A percentile compares a stretch with the other conserved stretches of the same genome.
These are phyloP conservation scores for Zoanthus solanderi DNA, from an alignment of 92 coral and sea anemone species.

Conservation along the genomic window DNA sequence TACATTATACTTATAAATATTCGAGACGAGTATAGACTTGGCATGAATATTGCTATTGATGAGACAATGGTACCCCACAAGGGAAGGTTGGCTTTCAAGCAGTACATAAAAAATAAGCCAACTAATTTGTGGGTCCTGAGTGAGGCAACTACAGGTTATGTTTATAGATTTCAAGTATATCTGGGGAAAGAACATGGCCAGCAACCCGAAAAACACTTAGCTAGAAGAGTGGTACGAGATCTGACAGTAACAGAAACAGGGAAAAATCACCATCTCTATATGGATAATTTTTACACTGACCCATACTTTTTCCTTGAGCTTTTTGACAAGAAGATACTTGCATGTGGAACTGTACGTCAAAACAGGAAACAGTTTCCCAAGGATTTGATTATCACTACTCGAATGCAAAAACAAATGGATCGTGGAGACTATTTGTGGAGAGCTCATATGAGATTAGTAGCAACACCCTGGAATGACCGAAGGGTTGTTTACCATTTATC, in stretches of 20 bases:
- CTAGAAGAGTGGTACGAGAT: conserved; percentile 51
- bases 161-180: conserved; percentile 50
- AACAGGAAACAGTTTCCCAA: conserved; percentile 56
- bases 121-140: conserved; percentile 54
- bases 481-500: conserved; percentile 47
- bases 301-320: conserved; percentile 53
- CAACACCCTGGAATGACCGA: conserved; percentile 53
- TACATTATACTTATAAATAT: conserved; percentile 27
- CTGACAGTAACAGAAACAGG: conserved; percentile 13
- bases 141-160: conserved; percentile 57
- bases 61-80: conserved; percentile 65
- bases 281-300: conserved; percentile 47
- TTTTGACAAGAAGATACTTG: conserved; percentile 31
- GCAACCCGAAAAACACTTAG: conserved; percentile 44
- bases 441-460: conserved; percentile 40
- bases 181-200: conserved; percentile 60
- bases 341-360: conserved; percentile 61
- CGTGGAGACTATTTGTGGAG: conserved; percentile 59
- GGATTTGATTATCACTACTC: conserved; percentile 41
- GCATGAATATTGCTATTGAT: conserved; percentile 8
- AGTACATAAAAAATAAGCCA: conserved; percentile 57
- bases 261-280: conserved; percentile 54
- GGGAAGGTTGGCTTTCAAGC: conserved; percentile 44
- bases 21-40: conserved; percentile 27
- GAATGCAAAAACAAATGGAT: conserved; percentile 51